phyloP scores from a whole-genome alignment of 2,113 vertebrate species.

The Elachura formosa region DNA sequence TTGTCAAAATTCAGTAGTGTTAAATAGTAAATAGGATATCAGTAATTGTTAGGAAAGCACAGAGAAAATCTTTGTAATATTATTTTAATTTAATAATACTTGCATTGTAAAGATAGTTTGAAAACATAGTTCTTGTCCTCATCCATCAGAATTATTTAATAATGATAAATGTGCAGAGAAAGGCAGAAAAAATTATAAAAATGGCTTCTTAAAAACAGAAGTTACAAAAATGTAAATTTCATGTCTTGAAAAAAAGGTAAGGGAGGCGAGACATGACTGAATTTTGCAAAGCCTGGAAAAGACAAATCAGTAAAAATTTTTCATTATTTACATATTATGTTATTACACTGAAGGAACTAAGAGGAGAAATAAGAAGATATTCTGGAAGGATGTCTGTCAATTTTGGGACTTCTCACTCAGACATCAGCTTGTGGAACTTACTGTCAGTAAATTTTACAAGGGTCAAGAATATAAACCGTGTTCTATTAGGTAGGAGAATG shows the following conservation, averaged over 20 bases:
- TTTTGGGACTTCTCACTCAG: not conserved
- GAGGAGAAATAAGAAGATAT: not conserved
- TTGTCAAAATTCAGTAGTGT: not conserved
- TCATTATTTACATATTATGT: not conserved
- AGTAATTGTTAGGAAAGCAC: not conserved
- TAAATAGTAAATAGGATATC: not conserved
- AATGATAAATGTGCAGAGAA: not conserved
- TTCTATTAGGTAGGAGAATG: not conserved
- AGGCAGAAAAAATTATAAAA: not conserved
- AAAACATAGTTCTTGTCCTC: not conserved
- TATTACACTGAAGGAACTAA: not conserved
- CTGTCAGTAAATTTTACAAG: not conserved
- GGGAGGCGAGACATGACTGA: not conserved
- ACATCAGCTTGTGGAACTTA: not conserved
- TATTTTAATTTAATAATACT: not conserved
- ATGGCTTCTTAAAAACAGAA: not conserved
- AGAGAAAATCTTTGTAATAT: not conserved
- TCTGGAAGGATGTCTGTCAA: not conserved
- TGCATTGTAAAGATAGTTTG: not conserved
- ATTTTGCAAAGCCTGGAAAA: not conserved
- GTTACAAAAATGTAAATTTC: not conserved
- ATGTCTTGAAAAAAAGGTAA: not conserved
- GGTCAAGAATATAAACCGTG: not conserved
- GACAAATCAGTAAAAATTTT: not conserved
- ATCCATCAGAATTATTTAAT: not conserved